Base-by-base conservation (phyloP, 2,797 vertebrate species). In the Trachurus trachurus region DNA sequence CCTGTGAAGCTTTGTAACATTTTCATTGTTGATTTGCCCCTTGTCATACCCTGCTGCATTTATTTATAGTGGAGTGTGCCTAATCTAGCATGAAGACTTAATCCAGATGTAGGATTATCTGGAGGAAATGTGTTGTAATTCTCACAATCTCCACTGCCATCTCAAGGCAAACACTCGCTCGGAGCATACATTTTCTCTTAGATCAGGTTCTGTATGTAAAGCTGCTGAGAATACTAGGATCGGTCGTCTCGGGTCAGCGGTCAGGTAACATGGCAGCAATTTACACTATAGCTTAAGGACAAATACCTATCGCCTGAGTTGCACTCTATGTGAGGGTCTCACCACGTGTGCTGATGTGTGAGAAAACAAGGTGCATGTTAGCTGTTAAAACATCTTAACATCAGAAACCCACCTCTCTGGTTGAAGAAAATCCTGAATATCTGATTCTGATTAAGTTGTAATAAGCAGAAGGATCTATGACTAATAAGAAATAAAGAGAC, bases 71-170 rank as follows among this genome's bases (percentile, higher is more conserved):
- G 42, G 57, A 54, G 44, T 52, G 40, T 4, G 47, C 29, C 60
- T 87, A 85, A 89, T 82, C 85, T 76, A 73, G 78, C 85, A 60
- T 74, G 80, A 76, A 71, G 71, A 82, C 71, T 52, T 87, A 83
- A 84, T 87, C 76, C 88, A 91, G 74, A 88, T 90, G 88, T 80
- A 75, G 87, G 82, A 87, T 87, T 88, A 91, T 49, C 53, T 2
- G 50, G 6, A 47, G 80, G 83, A 81, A 84, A 83, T 26, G 37
- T 87, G 84, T 81, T 6, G 72, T 84, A 87, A 85, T 84, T 89
- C 85, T 66, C 68, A n/a, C 66, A 82, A 71, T 79, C 81, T 77
- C 56, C 50, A 29, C 72, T 70, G 84, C 78, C 78, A 88, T 56
- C 82, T 80, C 54, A 34, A 67, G 71, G 69, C 78, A 81, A 84